These are phyloP conservation scores for Ischnus inquisitorius DNA, from an alignment of 2,888 invertebrate species.

Conservation along the genomic window DNA sequence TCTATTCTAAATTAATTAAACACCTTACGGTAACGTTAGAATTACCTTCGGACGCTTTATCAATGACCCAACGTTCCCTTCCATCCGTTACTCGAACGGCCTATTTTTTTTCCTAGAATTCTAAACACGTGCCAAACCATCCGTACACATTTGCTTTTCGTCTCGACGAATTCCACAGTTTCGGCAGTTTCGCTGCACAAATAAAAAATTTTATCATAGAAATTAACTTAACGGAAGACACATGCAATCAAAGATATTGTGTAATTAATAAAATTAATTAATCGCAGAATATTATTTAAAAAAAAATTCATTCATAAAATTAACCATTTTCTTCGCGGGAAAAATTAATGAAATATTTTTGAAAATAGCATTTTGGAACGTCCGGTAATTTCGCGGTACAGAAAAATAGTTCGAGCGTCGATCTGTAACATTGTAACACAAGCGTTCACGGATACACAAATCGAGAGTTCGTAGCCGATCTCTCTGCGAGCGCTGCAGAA, in stretches of 20 bases:
- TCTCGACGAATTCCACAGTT: too few relatives aligned
- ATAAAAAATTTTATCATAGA: background rate
- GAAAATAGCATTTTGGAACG: background rate
- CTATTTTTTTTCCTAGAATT: background rate
- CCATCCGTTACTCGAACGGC: background rate
- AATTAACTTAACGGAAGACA: background rate
- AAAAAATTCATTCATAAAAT: background rate
- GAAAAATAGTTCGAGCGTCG: conserved; percentile 2
- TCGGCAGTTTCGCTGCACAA: too few relatives aligned
- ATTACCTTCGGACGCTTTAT: background rate
- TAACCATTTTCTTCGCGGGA: background rate
- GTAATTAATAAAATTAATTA: background rate
- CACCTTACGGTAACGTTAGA: background rate
- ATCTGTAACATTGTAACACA: background rate
- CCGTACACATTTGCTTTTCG: too few relatives aligned
- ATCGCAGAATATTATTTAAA: background rate
- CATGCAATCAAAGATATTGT: background rate
- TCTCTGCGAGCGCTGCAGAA: conserved; percentile 22
- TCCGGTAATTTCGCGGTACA: background rate
- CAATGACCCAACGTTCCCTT: background rate
- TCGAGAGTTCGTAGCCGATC: conserved; percentile 13
- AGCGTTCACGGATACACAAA: conserved; percentile 24
- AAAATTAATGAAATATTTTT: background rate
- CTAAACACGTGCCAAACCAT: too few relatives aligned
- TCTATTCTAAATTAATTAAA: background rate